phyloP scores from a whole-genome alignment of 37 sponge, comb jelly and placozoan genomes.

The Aplysina aerophoba region DNA sequence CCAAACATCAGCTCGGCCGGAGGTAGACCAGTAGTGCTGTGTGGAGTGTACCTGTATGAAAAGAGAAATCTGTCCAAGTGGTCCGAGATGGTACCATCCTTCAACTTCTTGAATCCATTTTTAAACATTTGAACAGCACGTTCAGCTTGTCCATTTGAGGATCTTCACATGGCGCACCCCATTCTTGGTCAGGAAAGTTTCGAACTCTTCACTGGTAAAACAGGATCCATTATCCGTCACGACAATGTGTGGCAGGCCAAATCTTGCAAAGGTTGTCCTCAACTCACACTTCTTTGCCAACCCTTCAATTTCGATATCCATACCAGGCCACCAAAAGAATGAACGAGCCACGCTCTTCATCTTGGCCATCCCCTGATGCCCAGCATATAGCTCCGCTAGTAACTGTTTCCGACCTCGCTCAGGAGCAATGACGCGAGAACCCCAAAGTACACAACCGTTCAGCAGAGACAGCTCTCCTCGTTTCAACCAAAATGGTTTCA shows the following conservation, averaged over 20 bases:
- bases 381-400: background rate
- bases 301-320: conserved; percentile 20
- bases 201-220: conserved; percentile 18
- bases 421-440: conserved; percentile 9
- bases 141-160: conserved; percentile 25
- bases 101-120: too few species aligned
- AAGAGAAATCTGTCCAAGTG: too few species aligned
- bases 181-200: background rate
- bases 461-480: conserved; percentile 8
- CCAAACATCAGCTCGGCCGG: too few species aligned
- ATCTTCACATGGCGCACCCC: conserved; percentile 19
- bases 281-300: background rate
- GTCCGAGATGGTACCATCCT: too few species aligned
- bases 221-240: conserved; percentile 20
- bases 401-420: conserved; percentile 18
- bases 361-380: background rate
- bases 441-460: conserved; percentile 44
- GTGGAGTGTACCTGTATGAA: too few species aligned
- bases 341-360: conserved; percentile 27
- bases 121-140: too few species aligned
- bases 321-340: conserved; percentile 39
- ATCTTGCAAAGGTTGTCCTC: background rate
- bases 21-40: too few species aligned
- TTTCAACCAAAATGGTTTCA: background rate
- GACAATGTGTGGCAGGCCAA: conserved; percentile 16